phyloP scores from a whole-genome alignment of 2,797 vertebrate genomes.

The Apogon talboti region DNA sequence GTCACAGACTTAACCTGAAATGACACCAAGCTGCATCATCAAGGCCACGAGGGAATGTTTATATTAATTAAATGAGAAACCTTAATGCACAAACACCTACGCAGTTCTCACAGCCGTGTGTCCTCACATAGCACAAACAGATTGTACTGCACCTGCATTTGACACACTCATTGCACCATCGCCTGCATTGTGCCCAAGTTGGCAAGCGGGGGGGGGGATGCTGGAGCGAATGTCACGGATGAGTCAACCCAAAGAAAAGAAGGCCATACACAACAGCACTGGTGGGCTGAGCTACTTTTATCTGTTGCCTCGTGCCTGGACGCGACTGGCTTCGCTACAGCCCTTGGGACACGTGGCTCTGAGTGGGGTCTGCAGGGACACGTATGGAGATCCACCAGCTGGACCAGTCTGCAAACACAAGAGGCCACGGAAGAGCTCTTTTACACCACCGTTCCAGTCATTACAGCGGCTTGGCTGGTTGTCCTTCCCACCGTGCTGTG shows the following conservation, averaged over 20 bases:
- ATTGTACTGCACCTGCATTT: neutral
- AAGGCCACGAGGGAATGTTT: neutral
- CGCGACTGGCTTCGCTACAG: conserved; percentile 14
- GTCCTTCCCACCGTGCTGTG: neutral
- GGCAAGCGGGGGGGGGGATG: conserved; percentile 17
- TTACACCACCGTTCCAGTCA: conserved; percentile 35
- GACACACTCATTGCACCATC: conserved; percentile 7
- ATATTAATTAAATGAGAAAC: conserved; percentile 1
- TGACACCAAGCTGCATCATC: neutral
- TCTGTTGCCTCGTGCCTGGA: conserved; percentile 41
- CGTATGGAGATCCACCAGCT: conserved; percentile 21
- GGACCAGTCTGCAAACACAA: conserved; percentile 12
- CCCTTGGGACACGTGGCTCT: conserved; percentile 41
- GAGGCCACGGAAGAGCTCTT: conserved; percentile 14
- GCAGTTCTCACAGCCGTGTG: conserved; percentile 6
- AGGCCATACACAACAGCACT: conserved; percentile 23
- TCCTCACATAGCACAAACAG: conserved; percentile 12
- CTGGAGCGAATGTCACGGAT: conserved; percentile 55
- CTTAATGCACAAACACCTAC: conserved; percentile 23
- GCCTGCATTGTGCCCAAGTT: conserved; percentile 30
- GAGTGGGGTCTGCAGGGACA: conserved; percentile 31
- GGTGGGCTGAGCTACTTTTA: conserved; percentile 55
- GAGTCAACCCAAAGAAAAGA: conserved; percentile 56
- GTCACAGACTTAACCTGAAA: conserved; percentile 1
- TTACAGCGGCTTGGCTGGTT: conserved; percentile 25